Conservation (phyloP, 2,113 vertebrate genomes). For the Nothoprocta perdicaria region DNA sequence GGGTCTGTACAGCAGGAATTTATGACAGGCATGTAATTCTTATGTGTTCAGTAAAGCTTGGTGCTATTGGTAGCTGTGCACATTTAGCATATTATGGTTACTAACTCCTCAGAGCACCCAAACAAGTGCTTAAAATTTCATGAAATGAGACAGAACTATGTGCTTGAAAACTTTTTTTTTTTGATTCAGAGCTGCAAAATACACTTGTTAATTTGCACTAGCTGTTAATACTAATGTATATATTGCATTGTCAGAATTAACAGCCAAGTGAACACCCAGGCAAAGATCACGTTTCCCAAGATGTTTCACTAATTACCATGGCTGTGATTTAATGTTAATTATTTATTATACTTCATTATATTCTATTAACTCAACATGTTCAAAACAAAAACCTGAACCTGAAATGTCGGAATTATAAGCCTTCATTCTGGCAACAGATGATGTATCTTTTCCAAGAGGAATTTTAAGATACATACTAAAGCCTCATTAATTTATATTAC, state of each 20-base stretch:
- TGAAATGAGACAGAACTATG: accelerated
- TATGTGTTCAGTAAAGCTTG: neutral
- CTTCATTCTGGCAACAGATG: neutral
- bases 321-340: constrained; percentile 38
- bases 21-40: neutral
- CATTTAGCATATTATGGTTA: neutral
- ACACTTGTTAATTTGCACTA: neutral
- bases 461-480: constrained; percentile 22
- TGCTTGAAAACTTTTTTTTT: neutral
- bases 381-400: constrained; percentile 20
- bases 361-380: neutral
- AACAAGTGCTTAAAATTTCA: neutral
- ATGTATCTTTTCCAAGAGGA: neutral
- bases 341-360: constrained; percentile 51
- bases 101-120: neutral
- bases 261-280: neutral
- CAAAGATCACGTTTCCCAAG: neutral
- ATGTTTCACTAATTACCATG: constrained; percentile 18
- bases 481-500: constrained; percentile 28
- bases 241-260: neutral
- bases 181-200: neutral
- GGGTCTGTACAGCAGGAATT: neutral
- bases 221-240: neutral
- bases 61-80: neutral
- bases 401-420: neutral